A percentile compares a stretch with the other conserved stretches of the same genome.
phyloP scores from a whole-genome alignment of 2,113 vertebrate species.

The Sturnus vulgaris region DNA sequence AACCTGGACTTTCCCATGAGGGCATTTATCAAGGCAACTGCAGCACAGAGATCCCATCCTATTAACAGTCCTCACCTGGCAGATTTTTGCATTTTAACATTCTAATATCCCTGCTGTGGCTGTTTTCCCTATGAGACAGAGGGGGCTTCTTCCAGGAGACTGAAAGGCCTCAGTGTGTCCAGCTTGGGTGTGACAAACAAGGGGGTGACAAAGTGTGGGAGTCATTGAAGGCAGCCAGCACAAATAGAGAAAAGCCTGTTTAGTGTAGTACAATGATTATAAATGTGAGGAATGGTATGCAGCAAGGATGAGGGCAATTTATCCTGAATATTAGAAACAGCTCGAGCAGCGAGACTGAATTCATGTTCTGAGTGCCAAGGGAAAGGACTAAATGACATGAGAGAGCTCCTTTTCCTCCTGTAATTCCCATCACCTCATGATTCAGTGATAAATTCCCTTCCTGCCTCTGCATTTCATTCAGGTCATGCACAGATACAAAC shows the following conservation, averaged over 20 bases:
- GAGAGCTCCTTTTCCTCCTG: background rate
- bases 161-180: background rate
- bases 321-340: conserved; percentile 6
- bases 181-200: background rate
- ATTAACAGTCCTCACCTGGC: background rate
- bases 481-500: background rate
- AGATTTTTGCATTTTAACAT: background rate
- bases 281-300: background rate
- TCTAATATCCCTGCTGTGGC: background rate
- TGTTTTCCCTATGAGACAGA: background rate
- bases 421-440: background rate
- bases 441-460: background rate
- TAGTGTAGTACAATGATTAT: background rate
- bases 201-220: background rate
- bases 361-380: background rate
- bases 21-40: background rate
- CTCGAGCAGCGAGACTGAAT: background rate
- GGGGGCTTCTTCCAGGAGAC: background rate
- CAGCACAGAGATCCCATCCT: background rate
- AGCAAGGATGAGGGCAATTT: conserved; percentile 4
- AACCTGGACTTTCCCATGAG: background rate
- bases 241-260: background rate
- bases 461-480: background rate
- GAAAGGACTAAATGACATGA: background rate
- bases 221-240: background rate